Evolutionary conservation across 2,888 invertebrate genomes (phyloP), one percentile per base, ranked within the genome.

Genomic region (Scaptomyza cyrtandrae): DNA sequence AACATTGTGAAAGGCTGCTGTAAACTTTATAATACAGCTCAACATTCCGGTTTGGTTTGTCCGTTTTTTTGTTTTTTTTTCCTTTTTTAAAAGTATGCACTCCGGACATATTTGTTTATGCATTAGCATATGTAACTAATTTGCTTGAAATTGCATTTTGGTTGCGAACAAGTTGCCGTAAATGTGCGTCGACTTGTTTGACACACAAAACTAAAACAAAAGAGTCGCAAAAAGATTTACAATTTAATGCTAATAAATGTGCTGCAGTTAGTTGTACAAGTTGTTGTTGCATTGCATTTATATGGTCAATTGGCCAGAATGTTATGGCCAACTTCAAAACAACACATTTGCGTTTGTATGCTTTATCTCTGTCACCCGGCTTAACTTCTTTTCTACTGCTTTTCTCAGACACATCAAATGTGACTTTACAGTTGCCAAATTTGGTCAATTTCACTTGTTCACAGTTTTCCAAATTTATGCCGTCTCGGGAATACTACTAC

Each of bases 241-340:
- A 79, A 83, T 82, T 85, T 78, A 88, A 75, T 83, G 88, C 83
- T 69, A 61, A 46, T 24, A 71, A 60, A 79, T 66, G 74, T 44
- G 58, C 66, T 16, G 16, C 7, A 41, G 46, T 59, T 56, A 52
- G 64, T 44, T 1, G 50, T n/a, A 10, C 19, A 31, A 6, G 49
- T n/a, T 13, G 29, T n/a, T 29, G 5, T 29, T 33, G 33, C 10
- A 16, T 41, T 16, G 41, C 73, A 71, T 79, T 75, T 76, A 80
- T 80, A 84, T 84, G 86, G 83, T 86, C 83, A 84, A 75, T 80
- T 75, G 88, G 71, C 83, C 86, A 88, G 83, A 88, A 88, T 71
- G 71, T 69, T 31, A 31, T 77, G 80, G 75, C 72, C 86, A 69
- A 24, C 24, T 24, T 24, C 19, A 19, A 19, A 19, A 62, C 58